These are phyloP conservation scores for Aphodius granarius DNA, from an alignment of 2,888 invertebrate species.

Conservation along the genomic window DNA sequence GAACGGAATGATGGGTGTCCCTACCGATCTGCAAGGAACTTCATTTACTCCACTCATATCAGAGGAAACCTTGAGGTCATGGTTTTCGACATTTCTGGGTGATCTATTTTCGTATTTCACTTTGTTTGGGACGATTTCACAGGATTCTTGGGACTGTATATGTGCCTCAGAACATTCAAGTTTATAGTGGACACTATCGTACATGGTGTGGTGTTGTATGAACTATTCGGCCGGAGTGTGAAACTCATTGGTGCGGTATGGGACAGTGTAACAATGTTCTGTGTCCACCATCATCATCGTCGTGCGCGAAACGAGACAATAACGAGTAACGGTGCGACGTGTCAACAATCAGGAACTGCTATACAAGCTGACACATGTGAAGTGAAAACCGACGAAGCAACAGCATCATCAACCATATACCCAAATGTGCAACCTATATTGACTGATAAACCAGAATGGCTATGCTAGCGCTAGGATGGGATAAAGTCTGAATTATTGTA, in stretches of 20 bases:
- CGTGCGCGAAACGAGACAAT: too few relatives aligned
- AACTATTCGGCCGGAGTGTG: constrained; percentile 12
- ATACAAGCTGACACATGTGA: too few relatives aligned
- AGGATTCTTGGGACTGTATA: neutral
- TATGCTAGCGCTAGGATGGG: too few relatives aligned
- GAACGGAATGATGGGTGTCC: constrained; percentile 7
- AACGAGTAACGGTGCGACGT: too few relatives aligned
- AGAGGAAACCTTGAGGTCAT: neutral
- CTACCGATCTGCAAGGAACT: neutral
- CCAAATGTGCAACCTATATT: neutral
- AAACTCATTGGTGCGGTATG: constrained; percentile 10
- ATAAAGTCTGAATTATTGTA: too few relatives aligned
- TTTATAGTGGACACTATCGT: constrained; percentile 14
- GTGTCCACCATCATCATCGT: neutral
- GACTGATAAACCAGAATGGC: too few relatives aligned
- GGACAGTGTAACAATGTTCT: constrained; percentile 15
- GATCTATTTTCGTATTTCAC: neutral
- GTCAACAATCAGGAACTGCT: too few relatives aligned
- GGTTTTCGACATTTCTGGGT: neutral
- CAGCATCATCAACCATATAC: too few relatives aligned
- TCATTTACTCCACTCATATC: neutral
- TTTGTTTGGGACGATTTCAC: neutral
- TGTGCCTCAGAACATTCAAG: neutral
- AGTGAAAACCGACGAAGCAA: too few relatives aligned
- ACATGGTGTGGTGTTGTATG: constrained; percentile 12